Evolutionary conservation across 92 coral and sea anemone genomes (phyloP), one percentile per base, ranked within the genome.

Genomic region (Muricea muricata): DNA sequence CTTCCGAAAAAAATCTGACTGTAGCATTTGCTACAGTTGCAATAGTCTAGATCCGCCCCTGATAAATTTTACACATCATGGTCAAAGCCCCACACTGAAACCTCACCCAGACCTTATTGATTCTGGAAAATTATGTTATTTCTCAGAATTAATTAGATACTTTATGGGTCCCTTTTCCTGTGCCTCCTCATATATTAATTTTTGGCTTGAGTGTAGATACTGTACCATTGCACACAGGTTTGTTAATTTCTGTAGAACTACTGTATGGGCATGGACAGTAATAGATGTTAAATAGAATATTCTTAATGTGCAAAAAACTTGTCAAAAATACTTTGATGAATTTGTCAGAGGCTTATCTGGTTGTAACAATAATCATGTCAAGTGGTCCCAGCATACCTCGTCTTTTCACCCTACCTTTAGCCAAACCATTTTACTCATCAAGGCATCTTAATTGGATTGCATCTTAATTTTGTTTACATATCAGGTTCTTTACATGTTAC

Each of bases 361-460:
- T n/a, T n/a, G n/a, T 58, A 58, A 58, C 67, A 58, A 58, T 58
- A 58, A 58, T 58, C 67, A n/a, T n/a, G n/a, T n/a, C n/a, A n/a
- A 58, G 67, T 58, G 67, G 9, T 6, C 67, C 67, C 67, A 58
- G n/a, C n/a, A n/a, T n/a, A n/a, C n/a, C n/a, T n/a, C n/a, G n/a
- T n/a, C n/a, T 58, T 58, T 58, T 58, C 67, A 58, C 67, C 67
- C n/a, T 58, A 58, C 67, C 67, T 58, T 58, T 58, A 58, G 67
- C 67, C 67, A 58, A 58, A 58, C 67, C 67, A 58, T 58, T 58
- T 58, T 58, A 58, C 67, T 58, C 67, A 58, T 58, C 67, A 67
- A 67, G 74, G 35, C 24, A 67, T 30, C 37, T 67, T 67, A 67
- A 67, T 1, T 21, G 41, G 74, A 9, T 30, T 67, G 74, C 74